Base-by-base conservation (phyloP, 2,113 vertebrate genomes). In the Ivindomyrus marchei region DNA sequence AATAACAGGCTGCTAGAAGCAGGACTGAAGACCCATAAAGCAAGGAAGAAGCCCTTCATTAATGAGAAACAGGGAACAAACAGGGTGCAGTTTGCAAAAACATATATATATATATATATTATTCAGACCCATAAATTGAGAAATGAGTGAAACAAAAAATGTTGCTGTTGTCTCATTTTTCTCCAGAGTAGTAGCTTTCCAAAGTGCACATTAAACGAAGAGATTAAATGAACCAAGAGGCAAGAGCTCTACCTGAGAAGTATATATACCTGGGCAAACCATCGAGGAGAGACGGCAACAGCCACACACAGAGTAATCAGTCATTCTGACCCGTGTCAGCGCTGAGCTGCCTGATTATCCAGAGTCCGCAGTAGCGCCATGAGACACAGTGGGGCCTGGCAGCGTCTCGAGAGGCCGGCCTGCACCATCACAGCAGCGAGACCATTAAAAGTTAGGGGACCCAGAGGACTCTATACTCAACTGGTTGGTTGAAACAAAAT, bases 381-480 rank as follows among this genome's bases (percentile, higher is more conserved):
- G 93, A 95, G 90, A 90, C 92, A 87, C 93, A 90, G 92, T 92
- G 89, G 90, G 90, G 93, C 92, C 93, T 92, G 91, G 93, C 92
- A 85, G 87, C 91, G 52, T 47, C 70, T 91, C 92, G 87, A 27
- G 89, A 87, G 88, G 62, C 90, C 58, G 89, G 84, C 87, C 92
- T 94, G 91, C 88, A 93, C 94, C 94, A 94, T 74, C 17, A 49
- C 62, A 88, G 88, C 88, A 90, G 89, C 49, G 93, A 85, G 21
- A 62, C 56, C 24, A 21, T 21, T 46, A 85, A 47, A 11, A 47
- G 42, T 50, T 7, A 39, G 70, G 70, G 13, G 31, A 77, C 70
- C 31, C 36, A 36, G 15, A 4, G 5, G 1, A 21, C 19, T 21
- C 17, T 6, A 56, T 56, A 56, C 53, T 56, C 53, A 56, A 56